Base-by-base conservation (phyloP, 2,888 invertebrate species). In the Synanthedon formicaeformis region DNA sequence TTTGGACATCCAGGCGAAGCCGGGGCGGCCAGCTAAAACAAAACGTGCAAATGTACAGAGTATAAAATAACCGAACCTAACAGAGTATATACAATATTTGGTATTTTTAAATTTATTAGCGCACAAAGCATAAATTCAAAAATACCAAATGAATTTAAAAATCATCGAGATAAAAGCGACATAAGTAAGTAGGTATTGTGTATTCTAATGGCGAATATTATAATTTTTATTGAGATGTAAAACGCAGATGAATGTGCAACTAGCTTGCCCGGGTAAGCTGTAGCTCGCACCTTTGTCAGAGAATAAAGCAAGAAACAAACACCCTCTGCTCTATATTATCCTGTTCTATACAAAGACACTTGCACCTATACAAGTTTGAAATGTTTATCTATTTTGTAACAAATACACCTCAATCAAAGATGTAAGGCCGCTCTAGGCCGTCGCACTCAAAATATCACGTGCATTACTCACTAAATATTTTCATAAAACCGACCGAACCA, bases 401-500 rank as follows among this genome's bases (percentile, higher is more conserved):
- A 58, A 61, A 16, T 79, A 78, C 77, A 79, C 74, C 73, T 78
- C 79, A 84, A 84, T 84, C 81, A 79, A 76, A 79, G 75, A 75
- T 65, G 70, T 51, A 71, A 83, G 83, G 84, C 75, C 82, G 81
- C 71, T 75, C 73, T 83, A 81, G 85, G 84, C 79, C 85, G 83
- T 79, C 84, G 85, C 83, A 81, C 83, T 83, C 80, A 69, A 75
- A 81, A 86, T 84, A 84, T 81, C 87, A 86, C 85, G 87, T 86
- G 87, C 84, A 86, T 87, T 86, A 86, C 86, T 86, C 87, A 87
- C 87, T 78, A 87, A 86, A 87, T 87, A 87, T 87, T 86, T 87
- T 86, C 87, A 87, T 86, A 86, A 85, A 85, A 81, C 78, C 84
- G 77, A 82, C 75, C 79, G 78, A 85, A 81, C 78, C 84, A 77